Evolutionary conservation across 2,797 vertebrate genomes (phyloP).

Genomic region (Prunella strophiata): DNA sequence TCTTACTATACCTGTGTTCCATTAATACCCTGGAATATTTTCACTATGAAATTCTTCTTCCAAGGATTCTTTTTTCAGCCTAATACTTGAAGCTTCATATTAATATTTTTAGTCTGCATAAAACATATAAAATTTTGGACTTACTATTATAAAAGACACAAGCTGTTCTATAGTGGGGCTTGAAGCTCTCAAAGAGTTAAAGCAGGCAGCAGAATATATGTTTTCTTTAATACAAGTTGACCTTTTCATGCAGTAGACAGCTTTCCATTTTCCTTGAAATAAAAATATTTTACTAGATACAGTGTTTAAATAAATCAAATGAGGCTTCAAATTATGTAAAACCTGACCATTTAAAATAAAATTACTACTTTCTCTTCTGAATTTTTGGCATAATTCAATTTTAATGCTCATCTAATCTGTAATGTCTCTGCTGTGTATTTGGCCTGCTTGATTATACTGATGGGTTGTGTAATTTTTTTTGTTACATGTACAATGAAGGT

Average conservation of each 20-base stretch:
- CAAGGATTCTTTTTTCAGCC: not conserved
- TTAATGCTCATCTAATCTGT: not conserved
- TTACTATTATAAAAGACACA: not conserved
- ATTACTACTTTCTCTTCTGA: not conserved
- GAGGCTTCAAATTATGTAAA: constrained; percentile 49
- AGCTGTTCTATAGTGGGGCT: not conserved
- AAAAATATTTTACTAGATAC: constrained; percentile 2
- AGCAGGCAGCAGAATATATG: not conserved
- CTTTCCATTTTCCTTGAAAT: constrained; percentile 5
- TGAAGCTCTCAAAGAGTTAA: constrained; percentile 1
- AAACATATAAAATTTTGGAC: not conserved
- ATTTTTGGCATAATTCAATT: constrained; percentile 21
- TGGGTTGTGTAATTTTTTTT: not conserved
- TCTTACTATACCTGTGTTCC: not conserved
- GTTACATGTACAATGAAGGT: not conserved
- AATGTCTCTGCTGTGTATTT: not conserved
- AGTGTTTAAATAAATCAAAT: constrained; percentile 30
- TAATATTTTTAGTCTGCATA: not conserved
- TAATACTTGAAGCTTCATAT: not conserved
- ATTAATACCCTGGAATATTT: not conserved
- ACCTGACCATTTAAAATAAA: constrained; percentile 3
- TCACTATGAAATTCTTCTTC: not conserved
- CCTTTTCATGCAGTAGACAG: not conserved
- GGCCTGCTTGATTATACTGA: not conserved
- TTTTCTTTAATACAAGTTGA: not conserved